Percentiles rank a stretch among this genome's conserved stretches.
phyloP scores from a whole-genome alignment of 2,113 vertebrate species.

The Callithrix jacchus region DNA sequence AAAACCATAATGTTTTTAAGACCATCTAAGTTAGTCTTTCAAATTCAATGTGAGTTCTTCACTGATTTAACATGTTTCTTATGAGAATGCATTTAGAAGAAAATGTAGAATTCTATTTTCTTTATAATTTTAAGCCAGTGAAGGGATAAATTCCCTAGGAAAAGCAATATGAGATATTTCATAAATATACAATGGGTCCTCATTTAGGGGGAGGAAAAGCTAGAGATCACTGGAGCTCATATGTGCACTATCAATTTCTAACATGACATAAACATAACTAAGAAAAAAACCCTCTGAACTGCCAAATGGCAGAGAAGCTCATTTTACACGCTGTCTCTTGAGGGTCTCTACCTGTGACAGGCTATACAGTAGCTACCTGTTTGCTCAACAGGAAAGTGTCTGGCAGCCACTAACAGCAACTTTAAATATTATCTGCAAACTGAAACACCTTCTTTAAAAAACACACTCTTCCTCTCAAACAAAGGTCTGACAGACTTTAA shows the following conservation, averaged over 20 bases:
- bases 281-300: background rate
- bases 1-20: background rate
- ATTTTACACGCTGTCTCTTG: constrained; percentile 68
- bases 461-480: constrained; percentile 27
- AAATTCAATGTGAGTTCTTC: background rate
- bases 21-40: background rate
- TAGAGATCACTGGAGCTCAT: background rate
- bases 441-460: constrained; percentile 56
- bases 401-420: background rate
- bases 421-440: constrained; percentile 46
- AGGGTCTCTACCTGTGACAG: constrained; percentile 63
- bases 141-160: constrained; percentile 2
- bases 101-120: background rate
- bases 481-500: constrained; percentile 20
- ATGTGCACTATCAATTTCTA: background rate
- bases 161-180: constrained; percentile 42
- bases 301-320: constrained; percentile 25
- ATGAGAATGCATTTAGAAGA: background rate
- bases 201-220: constrained; percentile 4
- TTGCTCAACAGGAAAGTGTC: constrained; percentile 66
- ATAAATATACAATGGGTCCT: background rate
- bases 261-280: constrained; percentile 69
- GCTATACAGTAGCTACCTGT: background rate
- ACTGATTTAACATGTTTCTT: background rate
- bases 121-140: constrained; percentile 23